Conservation (phyloP, 37 sponge, comb jelly and placozoan genomes). For the Ianthella basta region DNA sequence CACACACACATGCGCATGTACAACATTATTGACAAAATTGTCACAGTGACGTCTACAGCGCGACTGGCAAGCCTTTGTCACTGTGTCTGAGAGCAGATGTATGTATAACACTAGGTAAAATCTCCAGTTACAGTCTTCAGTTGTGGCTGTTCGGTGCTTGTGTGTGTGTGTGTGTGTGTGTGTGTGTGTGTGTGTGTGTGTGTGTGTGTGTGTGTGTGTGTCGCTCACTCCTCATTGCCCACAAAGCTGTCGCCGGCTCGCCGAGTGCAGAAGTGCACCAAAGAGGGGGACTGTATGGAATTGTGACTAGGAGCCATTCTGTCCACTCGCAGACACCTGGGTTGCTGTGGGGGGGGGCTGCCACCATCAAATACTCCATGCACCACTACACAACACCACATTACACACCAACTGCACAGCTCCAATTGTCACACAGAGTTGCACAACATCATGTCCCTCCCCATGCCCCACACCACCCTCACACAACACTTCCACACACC, state of each 20-base stretch:
- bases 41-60: neutral
- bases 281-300: neutral
- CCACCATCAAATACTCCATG: too few species aligned
- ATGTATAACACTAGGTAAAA: too few species aligned
- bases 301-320: neutral
- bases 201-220: too few species aligned
- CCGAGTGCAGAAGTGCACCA: constrained; percentile 15
- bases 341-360: constrained; percentile 1
- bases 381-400: too few species aligned
- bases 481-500: too few species aligned
- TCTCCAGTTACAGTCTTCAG: too few species aligned
- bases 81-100: too few species aligned
- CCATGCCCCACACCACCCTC: too few species aligned
- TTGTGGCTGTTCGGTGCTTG: neutral
- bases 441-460: too few species aligned
- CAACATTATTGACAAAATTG: neutral
- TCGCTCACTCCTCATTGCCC: constrained; percentile 13
- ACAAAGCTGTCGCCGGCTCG: neutral
- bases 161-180: neutral
- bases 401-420: too few species aligned
- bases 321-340: constrained; percentile 46
- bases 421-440: too few species aligned
- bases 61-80: too few species aligned
- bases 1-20: neutral
- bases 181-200: neutral